Evolutionary conservation across 2,888 invertebrate genomes (phyloP), one percentile per base, ranked within the genome.

Genomic region (Tipula helvola): DNA sequence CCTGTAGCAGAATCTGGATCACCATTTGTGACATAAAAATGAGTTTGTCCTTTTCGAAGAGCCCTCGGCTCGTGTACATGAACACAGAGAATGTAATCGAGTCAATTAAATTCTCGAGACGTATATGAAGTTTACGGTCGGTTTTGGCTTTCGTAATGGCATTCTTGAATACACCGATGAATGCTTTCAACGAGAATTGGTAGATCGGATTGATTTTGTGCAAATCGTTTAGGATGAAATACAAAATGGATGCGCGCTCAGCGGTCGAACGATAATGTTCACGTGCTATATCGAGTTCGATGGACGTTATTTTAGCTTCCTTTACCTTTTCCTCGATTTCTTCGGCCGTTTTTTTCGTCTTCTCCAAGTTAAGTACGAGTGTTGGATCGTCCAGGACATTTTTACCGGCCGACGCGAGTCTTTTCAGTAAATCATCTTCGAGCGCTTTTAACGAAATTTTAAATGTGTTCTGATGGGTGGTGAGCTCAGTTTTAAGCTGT

Each of bases 181-280:
- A 98, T 0, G 98, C 97, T 91, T 98, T 98, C 87, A 98, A 92
- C 0, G 98, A 98, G 92, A 98, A 98, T 91, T 98, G 98, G 91
- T 99, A 99, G 90, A 99, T 97, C 85, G 97, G 96, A 91, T 98
- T 97, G 89, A 98, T 97, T 91, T 97, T 97, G 92, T 95, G 94
- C 86, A 99, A 91, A 89, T 98, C 98, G 90, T 97, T 98, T 87
- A 99, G 92, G 88, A 98, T 97, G 91, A 99, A 99, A 91, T 98
- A 98, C 0, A 98, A 93, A 0, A 98, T 93, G 0, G 98, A 97
- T 0, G 97, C 97, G 87, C 98, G 92, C 0, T 95, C 93, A 0
- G 98, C 97, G 0, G 97, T 97, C 5, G 95, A 95, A 88, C 95
- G 93, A 91, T 98, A 98, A 90, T 94, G 94, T 90, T 98, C 98